Percentiles rank a stretch among this genome's conserved stretches.
phyloP scores from a whole-genome alignment of 2,888 invertebrate species.

The Drosophila meridionalis region DNA sequence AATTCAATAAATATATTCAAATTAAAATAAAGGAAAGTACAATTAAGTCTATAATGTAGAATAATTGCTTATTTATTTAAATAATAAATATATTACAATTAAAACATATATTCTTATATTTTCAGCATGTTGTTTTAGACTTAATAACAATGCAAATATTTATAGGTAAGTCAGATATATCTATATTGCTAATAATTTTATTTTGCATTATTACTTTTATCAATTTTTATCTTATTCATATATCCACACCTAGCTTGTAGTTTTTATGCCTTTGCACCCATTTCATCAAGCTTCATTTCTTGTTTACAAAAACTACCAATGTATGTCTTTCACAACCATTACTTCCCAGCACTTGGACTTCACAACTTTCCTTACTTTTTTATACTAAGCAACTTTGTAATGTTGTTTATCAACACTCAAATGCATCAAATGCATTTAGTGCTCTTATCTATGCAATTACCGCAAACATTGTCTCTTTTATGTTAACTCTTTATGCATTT shows the following conservation, averaged over 20 bases:
- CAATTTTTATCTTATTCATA: not conserved
- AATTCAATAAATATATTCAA: no score
- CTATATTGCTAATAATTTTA: not conserved
- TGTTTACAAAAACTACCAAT: not conserved
- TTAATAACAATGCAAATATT: not conserved
- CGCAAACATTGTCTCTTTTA: not conserved
- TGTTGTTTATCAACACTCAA: slow-evolving; percentile 3
- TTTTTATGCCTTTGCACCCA: not conserved
- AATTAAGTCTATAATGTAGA: no score
- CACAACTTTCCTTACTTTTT: not conserved
- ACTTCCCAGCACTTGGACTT: not conserved
- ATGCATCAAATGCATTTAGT: not conserved
- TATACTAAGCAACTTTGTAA: not conserved
- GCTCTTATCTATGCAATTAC: not conserved
- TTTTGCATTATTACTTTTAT: no score
- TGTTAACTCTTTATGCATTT: not conserved
- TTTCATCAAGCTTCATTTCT: not conserved
- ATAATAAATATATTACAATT: no score
- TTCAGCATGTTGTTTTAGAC: not conserved
- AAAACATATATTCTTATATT: not conserved
- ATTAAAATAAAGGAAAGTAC: no score
- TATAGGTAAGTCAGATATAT: not conserved
- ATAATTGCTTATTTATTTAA: not conserved
- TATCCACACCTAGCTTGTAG: not conserved
- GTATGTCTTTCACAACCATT: rapidly evolving